Evolutionary conservation across 2,797 vertebrate species (phyloP).

Genomic region (Tauraco hartlaubi): DNA sequence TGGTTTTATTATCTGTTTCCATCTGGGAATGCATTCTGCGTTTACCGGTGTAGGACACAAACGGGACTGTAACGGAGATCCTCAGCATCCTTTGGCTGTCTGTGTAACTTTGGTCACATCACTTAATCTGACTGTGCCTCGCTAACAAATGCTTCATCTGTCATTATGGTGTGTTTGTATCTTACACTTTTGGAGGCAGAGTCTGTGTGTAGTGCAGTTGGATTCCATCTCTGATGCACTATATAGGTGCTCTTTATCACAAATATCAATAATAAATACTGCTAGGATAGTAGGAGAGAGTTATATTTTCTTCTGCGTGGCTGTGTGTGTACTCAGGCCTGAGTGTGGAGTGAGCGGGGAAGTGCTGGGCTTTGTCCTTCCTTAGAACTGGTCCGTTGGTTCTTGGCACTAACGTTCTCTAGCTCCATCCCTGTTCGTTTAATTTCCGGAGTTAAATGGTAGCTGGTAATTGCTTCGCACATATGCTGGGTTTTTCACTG

Average conservation of each 20-base stretch:
- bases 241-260: neutral
- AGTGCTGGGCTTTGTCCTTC: neutral
- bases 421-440: neutral
- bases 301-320: accelerated
- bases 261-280: neutral
- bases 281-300: neutral
- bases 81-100: neutral
- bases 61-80: neutral
- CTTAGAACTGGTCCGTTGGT: accelerated
- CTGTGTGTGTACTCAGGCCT: accelerated
- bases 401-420: neutral
- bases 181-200: neutral
- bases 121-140: neutral
- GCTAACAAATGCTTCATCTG: neutral
- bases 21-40: neutral
- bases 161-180: neutral
- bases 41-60: neutral
- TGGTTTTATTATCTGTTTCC: neutral
- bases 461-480: constrained; percentile 27
- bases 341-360: neutral
- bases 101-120: neutral
- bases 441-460: neutral
- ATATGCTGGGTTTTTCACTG: neutral
- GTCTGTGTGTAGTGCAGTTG: neutral
- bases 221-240: neutral